phyloP scores from a whole-genome alignment of 2,888 invertebrate genomes.

The Psylliodes chrysocephalus region DNA sequence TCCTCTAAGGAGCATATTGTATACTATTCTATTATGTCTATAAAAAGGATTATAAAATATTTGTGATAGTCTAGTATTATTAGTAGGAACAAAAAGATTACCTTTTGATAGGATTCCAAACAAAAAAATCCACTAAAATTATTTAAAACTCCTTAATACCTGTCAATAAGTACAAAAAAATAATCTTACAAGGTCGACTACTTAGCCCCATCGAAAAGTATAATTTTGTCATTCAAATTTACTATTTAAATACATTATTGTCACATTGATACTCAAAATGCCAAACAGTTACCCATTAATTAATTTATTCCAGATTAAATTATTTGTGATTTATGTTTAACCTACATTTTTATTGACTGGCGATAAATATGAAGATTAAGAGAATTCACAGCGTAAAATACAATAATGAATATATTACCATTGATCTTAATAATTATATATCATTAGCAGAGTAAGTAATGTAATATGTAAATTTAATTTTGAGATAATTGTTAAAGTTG shows the following conservation, averaged over 20 bases:
- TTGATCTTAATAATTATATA: slow-evolving; percentile 7
- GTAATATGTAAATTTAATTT: slow-evolving; percentile 1
- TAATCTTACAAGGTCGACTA: background rate
- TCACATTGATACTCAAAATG: background rate
- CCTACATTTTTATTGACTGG: slow-evolving; percentile 4
- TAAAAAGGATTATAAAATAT: too few species aligned
- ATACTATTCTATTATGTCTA: too few species aligned
- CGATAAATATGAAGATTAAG: slow-evolving; percentile 2
- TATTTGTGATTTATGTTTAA: slow-evolving; percentile 4
- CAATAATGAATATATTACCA: slow-evolving; percentile 13
- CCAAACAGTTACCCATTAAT: slow-evolving; percentile 4
- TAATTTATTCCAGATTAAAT: slow-evolving; percentile 7
- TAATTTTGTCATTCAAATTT: background rate
- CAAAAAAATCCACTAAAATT: too few species aligned
- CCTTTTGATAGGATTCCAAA: too few species aligned
- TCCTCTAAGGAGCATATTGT: too few species aligned
- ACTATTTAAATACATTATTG: slow-evolving; percentile 1
- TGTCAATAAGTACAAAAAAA: background rate
- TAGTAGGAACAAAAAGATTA: too few species aligned
- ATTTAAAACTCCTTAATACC: background rate
- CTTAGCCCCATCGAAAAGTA: background rate
- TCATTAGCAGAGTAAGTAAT: background rate
- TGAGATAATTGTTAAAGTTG: slow-evolving; percentile 7
- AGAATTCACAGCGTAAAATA: slow-evolving; percentile 12
- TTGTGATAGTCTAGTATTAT: too few species aligned